phyloP scores from a whole-genome alignment of 2,797 vertebrate species.

The Scyliorhinus canicula region DNA sequence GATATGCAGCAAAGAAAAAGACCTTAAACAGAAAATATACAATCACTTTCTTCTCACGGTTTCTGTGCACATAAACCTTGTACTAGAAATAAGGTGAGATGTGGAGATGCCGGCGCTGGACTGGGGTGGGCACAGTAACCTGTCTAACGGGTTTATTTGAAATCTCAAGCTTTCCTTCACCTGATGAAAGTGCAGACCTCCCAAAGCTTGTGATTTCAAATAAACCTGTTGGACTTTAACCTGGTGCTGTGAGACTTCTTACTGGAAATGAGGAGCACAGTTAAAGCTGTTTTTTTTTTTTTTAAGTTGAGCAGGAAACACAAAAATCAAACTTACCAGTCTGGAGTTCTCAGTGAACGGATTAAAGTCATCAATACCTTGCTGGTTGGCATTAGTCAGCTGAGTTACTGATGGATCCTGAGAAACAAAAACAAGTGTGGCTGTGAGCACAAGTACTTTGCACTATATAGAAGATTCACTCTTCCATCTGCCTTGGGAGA shows the following conservation, averaged over 20 bases:
- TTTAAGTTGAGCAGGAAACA: background rate
- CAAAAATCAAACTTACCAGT: constrained; percentile 52
- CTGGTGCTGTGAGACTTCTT: no score
- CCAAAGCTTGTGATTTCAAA: no score
- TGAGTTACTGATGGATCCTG: constrained; percentile 70
- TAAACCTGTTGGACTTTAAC: no score
- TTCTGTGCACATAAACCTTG: background rate
- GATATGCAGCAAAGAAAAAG: background rate
- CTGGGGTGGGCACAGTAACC: no score
- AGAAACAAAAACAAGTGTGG: constrained; percentile 13
- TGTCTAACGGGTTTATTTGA: no score
- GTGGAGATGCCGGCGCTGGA: no score
- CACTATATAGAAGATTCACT: background rate
- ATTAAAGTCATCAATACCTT: constrained; percentile 65
- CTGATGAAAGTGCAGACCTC: no score
- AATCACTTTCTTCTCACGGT: background rate
- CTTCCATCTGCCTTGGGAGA: background rate
- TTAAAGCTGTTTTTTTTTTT: background rate
- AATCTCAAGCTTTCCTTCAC: no score
- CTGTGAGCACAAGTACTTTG: background rate
- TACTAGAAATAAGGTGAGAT: no score
- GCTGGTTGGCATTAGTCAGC: constrained; percentile 54
- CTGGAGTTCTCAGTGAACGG: constrained; percentile 63
- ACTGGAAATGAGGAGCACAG: background rate
- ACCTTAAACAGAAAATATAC: background rate